phyloP scores from a whole-genome alignment of 1,140 invertebrate species.

The Psilanteris sp. region DNA sequence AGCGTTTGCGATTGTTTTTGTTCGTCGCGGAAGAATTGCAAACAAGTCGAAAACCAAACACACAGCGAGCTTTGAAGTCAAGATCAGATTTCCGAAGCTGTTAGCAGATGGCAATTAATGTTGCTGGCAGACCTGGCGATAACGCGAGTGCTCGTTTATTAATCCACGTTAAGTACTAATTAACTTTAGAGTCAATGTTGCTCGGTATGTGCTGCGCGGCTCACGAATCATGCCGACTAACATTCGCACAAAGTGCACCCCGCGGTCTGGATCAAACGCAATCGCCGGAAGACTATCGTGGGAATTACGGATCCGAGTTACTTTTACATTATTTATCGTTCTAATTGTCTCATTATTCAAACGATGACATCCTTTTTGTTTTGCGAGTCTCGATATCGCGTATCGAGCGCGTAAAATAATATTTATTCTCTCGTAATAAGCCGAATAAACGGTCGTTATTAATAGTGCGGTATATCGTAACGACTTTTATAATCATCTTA shows the following conservation, averaged over 20 bases:
- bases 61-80: slow-evolving; percentile 3
- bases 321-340: slow-evolving; percentile 53
- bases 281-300: slow-evolving; percentile 52
- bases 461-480: too few species aligned
- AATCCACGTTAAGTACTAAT: slow-evolving; percentile 63
- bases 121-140: slow-evolving; percentile 8
- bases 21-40: too few species aligned
- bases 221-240: slow-evolving; percentile 48
- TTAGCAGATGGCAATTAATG: slow-evolving; percentile 30
- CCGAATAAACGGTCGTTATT: too few species aligned
- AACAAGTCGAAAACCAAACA: too few species aligned
- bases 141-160: slow-evolving; percentile 53
- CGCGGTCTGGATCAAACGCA: slow-evolving; percentile 46
- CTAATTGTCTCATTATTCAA: slow-evolving; percentile 54
- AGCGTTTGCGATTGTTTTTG: too few species aligned
- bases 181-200: slow-evolving; percentile 59
- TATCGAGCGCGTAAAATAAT: too few species aligned
- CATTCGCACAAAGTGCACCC: slow-evolving; percentile 20
- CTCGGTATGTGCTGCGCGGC: slow-evolving; percentile 45
- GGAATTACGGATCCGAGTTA: slow-evolving; percentile 43
- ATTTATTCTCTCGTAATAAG: too few species aligned
- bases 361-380: slow-evolving; percentile 18
- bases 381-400: background rate
- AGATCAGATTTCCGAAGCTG: slow-evolving; percentile 6
- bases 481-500: too few species aligned